Base-by-base conservation (phyloP, 2,113 vertebrate genomes). In the Chauna torquata region DNA sequence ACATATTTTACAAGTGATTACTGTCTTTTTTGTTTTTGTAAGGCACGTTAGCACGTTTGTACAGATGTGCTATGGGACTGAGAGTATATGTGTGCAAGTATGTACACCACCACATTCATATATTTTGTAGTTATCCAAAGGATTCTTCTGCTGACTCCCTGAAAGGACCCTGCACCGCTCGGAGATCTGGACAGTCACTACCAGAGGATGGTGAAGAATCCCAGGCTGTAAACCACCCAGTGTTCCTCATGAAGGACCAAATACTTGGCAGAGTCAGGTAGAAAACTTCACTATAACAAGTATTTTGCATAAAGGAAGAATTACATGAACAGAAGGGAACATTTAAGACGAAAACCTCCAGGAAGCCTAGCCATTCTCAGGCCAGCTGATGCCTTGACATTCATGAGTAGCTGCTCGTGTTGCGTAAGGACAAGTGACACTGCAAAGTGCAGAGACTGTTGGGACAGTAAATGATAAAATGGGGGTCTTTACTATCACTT, bases 21-120 rank as follows among this genome's bases (percentile, higher is more conserved):
- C 17, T 57, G 2, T 25, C 2, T 55, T 38, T 81, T 18, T 49
- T 34, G 2, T 75, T 84, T 85, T 47, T 27, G 14, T 34, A 27
- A 15, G 28, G 8, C 6, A n/a, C 1, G 3, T n/a, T 7, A 32
- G 8, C 6, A n/a, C 1, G 3, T n/a, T 7, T 34, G 6, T 57
- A 32, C 6, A 57, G 52, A 54, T 1, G 5, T 25, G 36, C 22
- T 40, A 32, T 11, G 27, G 30, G 49, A 32, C 38, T 54, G 27
- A 49, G 54, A 76, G 16, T 5, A 79, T 30, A 44, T 1, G 1
- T 40, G 47, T 52, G 12, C 17, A 3, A n/a, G n/a, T 23, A 28
- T 3, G 8, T 44, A 15, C 32, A 62, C 7, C 5, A 27, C 11
- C 71, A 20, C 13, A 13, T 28, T 64, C 3, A 10, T 8, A 10